Evolutionary conservation across 2,888 invertebrate genomes (phyloP).

Genomic region (Dicyrtoma fusca): DNA sequence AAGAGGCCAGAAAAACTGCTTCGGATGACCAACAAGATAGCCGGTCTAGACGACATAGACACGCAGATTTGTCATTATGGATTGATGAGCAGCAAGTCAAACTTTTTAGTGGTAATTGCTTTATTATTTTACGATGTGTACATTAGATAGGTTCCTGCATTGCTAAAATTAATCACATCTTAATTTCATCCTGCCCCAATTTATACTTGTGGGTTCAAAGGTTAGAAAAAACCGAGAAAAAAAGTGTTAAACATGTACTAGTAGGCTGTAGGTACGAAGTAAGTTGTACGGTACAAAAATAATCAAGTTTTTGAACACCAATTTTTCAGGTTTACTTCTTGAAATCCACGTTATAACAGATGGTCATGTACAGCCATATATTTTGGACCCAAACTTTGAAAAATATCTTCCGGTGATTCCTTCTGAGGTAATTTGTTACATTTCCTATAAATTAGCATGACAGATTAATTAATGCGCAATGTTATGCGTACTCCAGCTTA

Average conservation of each 20-base stretch:
- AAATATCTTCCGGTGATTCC: constrained; percentile 88
- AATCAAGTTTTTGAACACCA: no score
- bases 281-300: no score
- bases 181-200: no score
- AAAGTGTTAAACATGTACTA: no score
- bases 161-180: no score
- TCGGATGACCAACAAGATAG: constrained; percentile 7
- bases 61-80: constrained; percentile 65
- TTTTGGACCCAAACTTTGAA: constrained; percentile 87
- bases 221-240: no score
- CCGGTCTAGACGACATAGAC: constrained; percentile 30
- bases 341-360: constrained; percentile 87
- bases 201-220: no score
- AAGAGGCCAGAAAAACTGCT: not conserved
- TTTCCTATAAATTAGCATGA: no score
- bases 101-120: constrained; percentile 76
- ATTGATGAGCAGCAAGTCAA: constrained; percentile 89
- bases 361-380: constrained; percentile 81
- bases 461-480: no score
- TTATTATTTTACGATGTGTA: constrained; percentile 7
- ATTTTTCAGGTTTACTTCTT: constrained; percentile 73
- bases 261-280: no score
- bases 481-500: no score
- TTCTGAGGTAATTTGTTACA: constrained; percentile 70
- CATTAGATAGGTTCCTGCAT: no score